A percentile compares a stretch with the other conserved stretches of the same genome.
These are phyloP conservation scores for Lasioglossum malachurum DNA, from an alignment of 2,888 invertebrate genomes.

Conservation along the genomic window DNA sequence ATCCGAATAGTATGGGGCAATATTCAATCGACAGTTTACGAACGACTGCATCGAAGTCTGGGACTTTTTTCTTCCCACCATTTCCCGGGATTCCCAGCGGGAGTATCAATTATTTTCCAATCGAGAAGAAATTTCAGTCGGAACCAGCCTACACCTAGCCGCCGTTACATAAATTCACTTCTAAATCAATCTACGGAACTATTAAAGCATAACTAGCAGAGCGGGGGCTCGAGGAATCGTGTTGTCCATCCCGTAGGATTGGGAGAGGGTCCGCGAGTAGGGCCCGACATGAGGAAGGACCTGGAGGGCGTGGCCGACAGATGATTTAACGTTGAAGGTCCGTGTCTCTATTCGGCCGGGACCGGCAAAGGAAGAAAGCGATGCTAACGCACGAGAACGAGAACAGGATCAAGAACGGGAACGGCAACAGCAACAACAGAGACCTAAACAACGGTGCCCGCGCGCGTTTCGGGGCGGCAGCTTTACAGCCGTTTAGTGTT, in stretches of 20 bases:
- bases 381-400: constrained; percentile 40
- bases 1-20: neutral
- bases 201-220: constrained; percentile 36
- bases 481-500: constrained; percentile 85
- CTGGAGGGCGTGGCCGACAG: constrained; percentile 78
- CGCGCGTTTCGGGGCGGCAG: constrained; percentile 83
- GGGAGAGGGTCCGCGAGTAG: constrained; percentile 13
- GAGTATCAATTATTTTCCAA: constrained; percentile 20
- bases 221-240: neutral
- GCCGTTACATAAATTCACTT: constrained; percentile 45
- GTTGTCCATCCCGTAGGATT: constrained; percentile 20
- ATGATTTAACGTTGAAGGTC: constrained; percentile 82
- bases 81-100: neutral
- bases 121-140: neutral
- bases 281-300: constrained; percentile 52
- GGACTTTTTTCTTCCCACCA: neutral
- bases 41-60: neutral
- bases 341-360: constrained; percentile 80
- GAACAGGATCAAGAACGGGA: constrained; percentile 26
- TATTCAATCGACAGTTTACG: neutral
- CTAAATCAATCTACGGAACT: constrained; percentile 49
- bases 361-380: constrained; percentile 67
- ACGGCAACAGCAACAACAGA: constrained; percentile 58
- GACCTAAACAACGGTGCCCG: constrained; percentile 56
- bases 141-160: neutral